Conservation (phyloP, 2,797 vertebrate genomes). For the Rhadinocentrus ornatus region DNA sequence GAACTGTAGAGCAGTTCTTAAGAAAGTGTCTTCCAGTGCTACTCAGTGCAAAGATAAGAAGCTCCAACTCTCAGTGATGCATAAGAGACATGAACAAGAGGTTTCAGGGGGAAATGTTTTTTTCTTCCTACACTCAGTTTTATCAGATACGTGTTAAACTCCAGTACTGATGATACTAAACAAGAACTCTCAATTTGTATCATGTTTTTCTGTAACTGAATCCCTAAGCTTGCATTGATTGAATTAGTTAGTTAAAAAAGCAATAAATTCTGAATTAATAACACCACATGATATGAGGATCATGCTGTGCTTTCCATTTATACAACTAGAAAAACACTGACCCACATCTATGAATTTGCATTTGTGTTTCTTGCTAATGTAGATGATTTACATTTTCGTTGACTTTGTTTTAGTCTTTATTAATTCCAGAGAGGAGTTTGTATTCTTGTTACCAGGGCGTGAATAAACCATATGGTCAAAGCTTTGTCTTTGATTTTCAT, state of each 20-base stretch:
- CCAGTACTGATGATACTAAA: neutral
- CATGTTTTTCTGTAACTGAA: constrained; percentile 1
- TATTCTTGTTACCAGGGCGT: neutral
- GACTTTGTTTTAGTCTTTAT: constrained; percentile 1
- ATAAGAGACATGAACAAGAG: neutral
- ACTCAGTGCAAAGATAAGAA: constrained; percentile 28
- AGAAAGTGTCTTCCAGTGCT: constrained; percentile 3
- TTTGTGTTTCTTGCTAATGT: constrained; percentile 6
- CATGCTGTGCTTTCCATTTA: constrained; percentile 1
- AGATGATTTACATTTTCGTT: neutral
- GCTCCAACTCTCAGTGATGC: constrained; percentile 6
- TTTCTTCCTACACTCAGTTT: constrained; percentile 1
- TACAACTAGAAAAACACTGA: neutral
- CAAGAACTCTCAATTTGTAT: neutral
- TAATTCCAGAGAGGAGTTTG: neutral
- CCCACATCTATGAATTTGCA: neutral
- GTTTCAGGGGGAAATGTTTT: neutral
- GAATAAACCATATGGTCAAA: neutral
- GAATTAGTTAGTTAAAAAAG: neutral
- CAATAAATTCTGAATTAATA: neutral
- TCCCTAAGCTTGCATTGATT: neutral
- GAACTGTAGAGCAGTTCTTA: constrained; percentile 28
- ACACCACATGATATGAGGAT: neutral
- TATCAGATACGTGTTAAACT: neutral
- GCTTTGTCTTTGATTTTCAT: neutral